Percentiles rank a stretch among this genome's conserved stretches.
Evolutionary conservation across 2,113 vertebrate genomes (phyloP).

Genomic region (Mohoua ochrocephala): DNA sequence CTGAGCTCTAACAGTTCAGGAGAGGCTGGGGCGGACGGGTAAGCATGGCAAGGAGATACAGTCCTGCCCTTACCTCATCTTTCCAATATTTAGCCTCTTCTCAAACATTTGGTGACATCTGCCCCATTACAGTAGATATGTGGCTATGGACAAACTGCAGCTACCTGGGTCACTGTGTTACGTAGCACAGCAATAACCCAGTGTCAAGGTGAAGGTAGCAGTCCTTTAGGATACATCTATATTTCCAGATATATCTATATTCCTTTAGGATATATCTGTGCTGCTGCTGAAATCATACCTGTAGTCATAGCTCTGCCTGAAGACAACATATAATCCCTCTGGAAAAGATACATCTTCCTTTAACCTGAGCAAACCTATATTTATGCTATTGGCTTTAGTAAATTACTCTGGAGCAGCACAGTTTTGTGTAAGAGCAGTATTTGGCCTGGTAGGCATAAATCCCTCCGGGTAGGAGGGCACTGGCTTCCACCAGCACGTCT

Average conservation of each 20-base stretch:
- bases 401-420: neutral
- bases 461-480: neutral
- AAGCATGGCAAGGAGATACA: neutral
- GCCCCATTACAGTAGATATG: neutral
- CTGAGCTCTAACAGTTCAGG: neutral
- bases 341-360: neutral
- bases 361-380: neutral
- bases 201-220: neutral
- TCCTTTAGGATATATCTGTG: neutral
- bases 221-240: neutral
- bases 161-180: neutral
- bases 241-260: neutral
- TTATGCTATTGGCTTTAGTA: neutral
- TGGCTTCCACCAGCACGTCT: neutral
- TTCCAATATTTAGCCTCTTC: neutral
- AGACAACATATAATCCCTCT: neutral
- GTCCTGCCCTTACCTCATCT: neutral
- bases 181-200: neutral
- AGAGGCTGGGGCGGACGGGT: neutral
- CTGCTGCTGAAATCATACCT: neutral
- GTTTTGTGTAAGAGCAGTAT: neutral
- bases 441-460: neutral
- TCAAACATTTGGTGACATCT: neutral
- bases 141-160: neutral
- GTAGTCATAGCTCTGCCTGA: neutral